A percentile compares a stretch with the other conserved stretches of the same genome.
These are phyloP conservation scores for Bradypus variegatus DNA, from an alignment of 2,797 vertebrate genomes.

Conservation along the genomic window DNA sequence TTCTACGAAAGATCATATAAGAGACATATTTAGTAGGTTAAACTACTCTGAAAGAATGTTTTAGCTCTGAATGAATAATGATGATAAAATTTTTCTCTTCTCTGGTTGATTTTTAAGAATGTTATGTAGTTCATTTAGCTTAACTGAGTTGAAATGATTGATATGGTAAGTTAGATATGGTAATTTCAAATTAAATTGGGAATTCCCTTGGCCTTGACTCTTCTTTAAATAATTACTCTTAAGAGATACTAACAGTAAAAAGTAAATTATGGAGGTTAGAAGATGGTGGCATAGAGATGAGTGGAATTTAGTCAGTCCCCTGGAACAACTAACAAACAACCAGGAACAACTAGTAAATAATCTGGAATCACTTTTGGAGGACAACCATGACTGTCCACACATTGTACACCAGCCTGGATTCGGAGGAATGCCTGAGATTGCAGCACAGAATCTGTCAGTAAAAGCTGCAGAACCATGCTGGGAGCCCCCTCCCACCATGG, in stretches of 20 bases:
- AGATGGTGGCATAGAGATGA: too few relatives aligned
- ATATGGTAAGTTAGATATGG: background rate
- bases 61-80: slow-evolving; percentile 27
- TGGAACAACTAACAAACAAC: too few relatives aligned
- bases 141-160: slow-evolving; percentile 10
- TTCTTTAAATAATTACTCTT: slow-evolving; percentile 27
- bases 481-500: too few relatives aligned
- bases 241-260: background rate
- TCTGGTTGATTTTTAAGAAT: slow-evolving; percentile 42
- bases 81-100: slow-evolving; percentile 38
- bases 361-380: too few relatives aligned
- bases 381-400: too few relatives aligned
- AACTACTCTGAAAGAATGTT: slow-evolving; percentile 59
- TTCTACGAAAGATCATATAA: slow-evolving; percentile 65
- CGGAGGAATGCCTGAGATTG: too few relatives aligned
- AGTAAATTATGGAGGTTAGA: background rate
- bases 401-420: too few relatives aligned
- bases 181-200: slow-evolving; percentile 36
- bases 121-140: slow-evolving; percentile 8
- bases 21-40: slow-evolving; percentile 64
- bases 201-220: background rate
- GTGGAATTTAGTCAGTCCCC: too few relatives aligned
- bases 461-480: too few relatives aligned
- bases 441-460: too few relatives aligned
- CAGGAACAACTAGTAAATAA: too few relatives aligned